phyloP scores from a whole-genome alignment of 2,113 vertebrate genomes.

The Cichladusa arquata region DNA sequence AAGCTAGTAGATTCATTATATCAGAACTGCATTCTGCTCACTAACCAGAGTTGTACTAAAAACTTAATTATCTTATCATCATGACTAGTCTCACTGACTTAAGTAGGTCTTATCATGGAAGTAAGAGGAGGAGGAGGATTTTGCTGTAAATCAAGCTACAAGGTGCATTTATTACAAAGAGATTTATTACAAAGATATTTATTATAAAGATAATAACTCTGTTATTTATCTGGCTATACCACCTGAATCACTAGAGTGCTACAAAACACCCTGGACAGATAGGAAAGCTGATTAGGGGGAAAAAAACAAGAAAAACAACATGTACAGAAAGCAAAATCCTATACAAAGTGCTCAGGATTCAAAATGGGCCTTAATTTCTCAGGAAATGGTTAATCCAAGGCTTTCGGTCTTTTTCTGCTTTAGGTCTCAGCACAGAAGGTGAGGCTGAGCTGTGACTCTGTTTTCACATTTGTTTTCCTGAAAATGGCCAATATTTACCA shows the following conservation, averaged over 20 bases:
- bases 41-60: constrained; percentile 55
- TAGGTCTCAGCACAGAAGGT: neutral
- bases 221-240: constrained; percentile 17
- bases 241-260: neutral
- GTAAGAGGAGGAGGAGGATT: constrained; percentile 31
- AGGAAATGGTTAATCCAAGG: neutral
- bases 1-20: neutral
- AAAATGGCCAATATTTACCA: neutral
- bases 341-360: neutral
- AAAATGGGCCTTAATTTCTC: neutral
- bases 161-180: constrained; percentile 39
- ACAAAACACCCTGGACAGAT: neutral
- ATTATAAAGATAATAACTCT: constrained; percentile 1
- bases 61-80: constrained; percentile 63
- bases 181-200: constrained; percentile 53
- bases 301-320: neutral
- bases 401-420: neutral
- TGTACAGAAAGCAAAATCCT: neutral
- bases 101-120: constrained; percentile 51
- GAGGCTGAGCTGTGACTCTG: neutral
- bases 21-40: constrained; percentile 40
- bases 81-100: constrained; percentile 59
- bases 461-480: neutral
- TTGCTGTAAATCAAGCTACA: constrained; percentile 48
- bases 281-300: neutral